Base-by-base conservation (phyloP, 2,888 invertebrate genomes). In the Yponomeuta plumbellus region DNA sequence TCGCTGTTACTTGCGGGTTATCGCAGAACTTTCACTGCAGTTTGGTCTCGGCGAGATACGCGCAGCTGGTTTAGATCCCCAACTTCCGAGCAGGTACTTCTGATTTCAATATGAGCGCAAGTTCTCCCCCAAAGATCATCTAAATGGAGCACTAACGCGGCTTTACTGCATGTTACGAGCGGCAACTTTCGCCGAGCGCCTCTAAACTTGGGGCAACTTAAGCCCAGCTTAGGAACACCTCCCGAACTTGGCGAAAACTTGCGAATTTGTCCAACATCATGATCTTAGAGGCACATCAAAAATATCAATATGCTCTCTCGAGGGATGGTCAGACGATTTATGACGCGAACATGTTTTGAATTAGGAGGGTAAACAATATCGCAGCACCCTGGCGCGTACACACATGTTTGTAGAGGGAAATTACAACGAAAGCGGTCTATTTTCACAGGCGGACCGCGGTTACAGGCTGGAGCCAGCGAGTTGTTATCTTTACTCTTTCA, bases 151-250 rank as follows among this genome's bases (percentile, higher is more conserved):
- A 52, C 44, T 52, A 52, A 52, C 44, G 44, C 44, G 44, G 44
- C 44, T 17, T 52, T 52, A 52, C 58, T 58, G 58, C 22, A 58
- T 58, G 22, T 59, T 59, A 59, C 22, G 59, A 21, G 22, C 58
- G 22, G 21, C 13, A 59, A 59, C 21, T 59, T 59, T 59, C 59
- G 22, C 59, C 22, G 59, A 23, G 59, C 59, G 21, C 44, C 44
- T 52, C 44, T 52, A 13, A 52, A 52, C 44, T 52, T 17, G 44
- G 44, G 44, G 17, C 59, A 59, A 59, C 59, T 23, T 59, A 59
- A 59, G 59, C 59, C 13, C 59, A 11, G 59, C 23, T 59, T 59
- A 59, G 59, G 11, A 59, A 59, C 59, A 59, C 59, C 22, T 23
- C 59, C 22, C 22, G 11, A 59, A 59, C 22, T 59, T 11, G 11